Base-by-base conservation (phyloP, 2,797 vertebrate genomes). In the Aldrovandia affinis region DNA sequence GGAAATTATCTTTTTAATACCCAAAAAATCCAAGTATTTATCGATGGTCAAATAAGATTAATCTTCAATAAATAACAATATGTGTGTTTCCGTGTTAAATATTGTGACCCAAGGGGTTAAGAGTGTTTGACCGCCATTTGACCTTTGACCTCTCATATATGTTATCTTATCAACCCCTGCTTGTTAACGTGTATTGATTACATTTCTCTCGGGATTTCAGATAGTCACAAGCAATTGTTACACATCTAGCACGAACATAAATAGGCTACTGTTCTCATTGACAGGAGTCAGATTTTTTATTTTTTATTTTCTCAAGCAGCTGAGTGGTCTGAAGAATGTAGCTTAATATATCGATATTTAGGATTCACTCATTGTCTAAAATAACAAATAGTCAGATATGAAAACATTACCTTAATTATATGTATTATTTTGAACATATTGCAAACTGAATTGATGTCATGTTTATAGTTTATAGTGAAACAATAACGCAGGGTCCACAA, bases 31-130 rank as follows among this genome's bases (percentile, higher is more conserved):
- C 7, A 8, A 75, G 5, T 18, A 75, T 25, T 42, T 44, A 25
- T 75, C 22, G 36, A 75, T 42, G 18, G 15, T 20, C 1, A 25
- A 39, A 75, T 75, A 44, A 36, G 0, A 20, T 25, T 25, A 75
- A 44, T 42, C 20, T 75, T 77, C 61, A 47, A 94, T 94, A 92
- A 95, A 92, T 91, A 95, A 93, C 93, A 94, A 92, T 93, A 92
- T 89, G 90, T 93, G 88, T 94, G 88, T 95, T 96, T 95, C 94
- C 91, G 90, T 90, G 84, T 95, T 97, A 96, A 96, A 96, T 91
- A 96, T 96, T 96, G 95, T 98, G 96, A 98, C 97, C 97, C 95
- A 83, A 91, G 94, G 95, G 96, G 95, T 97, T 96, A 97, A 97
- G 96, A 95, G 96, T 95, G 92, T 97, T 96, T 97, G 96, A 96